Base-by-base conservation (phyloP, 2,888 invertebrate species). In the Eugnorisma glareosa region DNA sequence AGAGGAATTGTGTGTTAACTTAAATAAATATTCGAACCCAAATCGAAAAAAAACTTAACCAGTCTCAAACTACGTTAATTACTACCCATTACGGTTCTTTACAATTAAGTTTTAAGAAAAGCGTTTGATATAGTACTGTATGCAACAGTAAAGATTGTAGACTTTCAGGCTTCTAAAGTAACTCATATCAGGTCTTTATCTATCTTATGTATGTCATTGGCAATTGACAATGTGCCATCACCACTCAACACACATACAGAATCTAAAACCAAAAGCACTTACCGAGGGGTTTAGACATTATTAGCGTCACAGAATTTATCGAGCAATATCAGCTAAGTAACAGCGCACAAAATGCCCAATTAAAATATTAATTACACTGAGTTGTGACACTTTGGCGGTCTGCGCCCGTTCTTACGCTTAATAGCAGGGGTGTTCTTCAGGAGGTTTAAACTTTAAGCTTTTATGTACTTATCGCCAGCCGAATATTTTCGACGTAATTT, bases 361-460 rank as follows among this genome's bases (percentile, higher is more conserved):
- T 96, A 96, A 96, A 96, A 96, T 96, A 96, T 96, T 96, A 96
- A 96, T 96, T 96, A 95, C 96, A 94, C 92, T 93, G 94, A 94
- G 94, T 94, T 94, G 94, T 93, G 94, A 94, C 94, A 94, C 93
- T 94, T 93, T 88, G 91, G 91, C 92, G 93, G 93, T 91, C 91
- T 90, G 88, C 86, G 90, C 90, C 85, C 91, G 89, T 91, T 91
- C 92, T 91, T 91, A 91, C 90, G 86, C 90, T 90, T 90, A 91
- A 91, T 92, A 92, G 93, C 90, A 86, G 91, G 88, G 92, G 90
- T 88, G 88, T 84, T 81, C 83, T 84, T 74, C 77, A 72, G 68
- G 73, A 84, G 88, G 88, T 88, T 89, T 86, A 84, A 88, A 89
- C 84, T 88, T 89, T 88, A 88, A 84, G 89, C 88, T 88, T 87